phyloP scores from a whole-genome alignment of 2,888 invertebrate genomes.

The Leptopilina syphax region DNA sequence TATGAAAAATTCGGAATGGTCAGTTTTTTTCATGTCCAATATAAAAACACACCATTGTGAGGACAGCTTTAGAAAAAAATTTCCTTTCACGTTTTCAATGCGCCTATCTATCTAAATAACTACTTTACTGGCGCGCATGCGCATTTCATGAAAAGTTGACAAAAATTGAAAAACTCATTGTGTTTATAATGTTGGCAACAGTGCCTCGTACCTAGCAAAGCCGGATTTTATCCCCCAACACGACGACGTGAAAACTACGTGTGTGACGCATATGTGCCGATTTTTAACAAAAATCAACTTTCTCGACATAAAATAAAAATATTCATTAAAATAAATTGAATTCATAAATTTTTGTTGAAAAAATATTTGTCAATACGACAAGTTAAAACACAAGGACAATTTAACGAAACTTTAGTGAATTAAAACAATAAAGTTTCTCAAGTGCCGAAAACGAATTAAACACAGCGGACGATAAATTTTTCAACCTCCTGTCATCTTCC shows the following conservation, averaged over 20 bases:
- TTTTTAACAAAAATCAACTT: background rate
- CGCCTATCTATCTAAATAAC: no score
- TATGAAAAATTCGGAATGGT: no score
- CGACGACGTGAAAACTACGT: background rate
- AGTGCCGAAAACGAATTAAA: conserved; percentile 6
- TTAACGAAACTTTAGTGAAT: background rate
- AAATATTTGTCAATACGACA: background rate
- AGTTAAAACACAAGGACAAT: background rate
- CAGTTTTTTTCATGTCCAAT: no score
- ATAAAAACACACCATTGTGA: no score
- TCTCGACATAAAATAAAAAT: background rate
- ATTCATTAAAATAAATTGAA: background rate
- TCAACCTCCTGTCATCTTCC: conserved; percentile 3
- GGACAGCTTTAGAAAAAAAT: no score
- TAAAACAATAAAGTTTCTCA: background rate
- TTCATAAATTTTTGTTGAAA: background rate
- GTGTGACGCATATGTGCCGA: conserved; percentile 32
- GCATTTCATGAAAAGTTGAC: background rate
- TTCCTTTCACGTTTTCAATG: no score
- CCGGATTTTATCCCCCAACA: background rate
- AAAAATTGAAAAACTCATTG: no score
- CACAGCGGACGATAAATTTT: conserved; percentile 8
- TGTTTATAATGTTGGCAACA: conserved; percentile 11
- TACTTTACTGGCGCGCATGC: no score
- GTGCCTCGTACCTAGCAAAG: conserved; percentile 11